Conservation (phyloP, 2,888 invertebrate species). For the Esperia sulphurella region DNA sequence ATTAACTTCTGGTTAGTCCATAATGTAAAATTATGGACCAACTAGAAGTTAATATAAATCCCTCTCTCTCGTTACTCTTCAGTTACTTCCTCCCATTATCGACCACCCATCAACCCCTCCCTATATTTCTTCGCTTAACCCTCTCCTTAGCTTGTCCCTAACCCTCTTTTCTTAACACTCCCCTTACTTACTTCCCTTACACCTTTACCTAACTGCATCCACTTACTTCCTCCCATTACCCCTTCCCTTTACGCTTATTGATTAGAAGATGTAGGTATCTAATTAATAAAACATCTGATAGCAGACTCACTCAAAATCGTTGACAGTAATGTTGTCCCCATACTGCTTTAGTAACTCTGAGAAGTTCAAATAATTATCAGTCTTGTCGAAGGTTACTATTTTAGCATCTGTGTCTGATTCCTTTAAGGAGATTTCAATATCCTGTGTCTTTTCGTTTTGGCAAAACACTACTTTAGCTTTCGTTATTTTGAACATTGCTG, state of each 20-base stretch:
- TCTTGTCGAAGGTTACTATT: constrained; percentile 41
- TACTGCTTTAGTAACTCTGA: constrained; percentile 30
- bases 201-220: too few species aligned
- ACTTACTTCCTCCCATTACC: neutral
- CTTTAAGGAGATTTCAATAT: constrained; percentile 36
- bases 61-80: too few species aligned
- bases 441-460: constrained; percentile 36
- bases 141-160: too few species aligned
- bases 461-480: constrained; percentile 45
- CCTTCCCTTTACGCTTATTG: neutral
- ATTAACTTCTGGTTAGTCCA: too few species aligned
- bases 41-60: too few species aligned
- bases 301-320: constrained; percentile 36
- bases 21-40: too few species aligned
- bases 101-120: too few species aligned
- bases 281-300: too few species aligned
- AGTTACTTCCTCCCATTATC: too few species aligned
- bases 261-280: neutral
- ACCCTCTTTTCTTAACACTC: too few species aligned
- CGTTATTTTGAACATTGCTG: constrained; percentile 25
- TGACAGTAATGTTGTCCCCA: constrained; percentile 21
- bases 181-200: too few species aligned
- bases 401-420: constrained; percentile 27
- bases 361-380: constrained; percentile 34
- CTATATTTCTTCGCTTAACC: too few species aligned